These are phyloP conservation scores for Cerastis rubricosa DNA, from an alignment of 2,888 invertebrate genomes.

Conservation along the genomic window DNA sequence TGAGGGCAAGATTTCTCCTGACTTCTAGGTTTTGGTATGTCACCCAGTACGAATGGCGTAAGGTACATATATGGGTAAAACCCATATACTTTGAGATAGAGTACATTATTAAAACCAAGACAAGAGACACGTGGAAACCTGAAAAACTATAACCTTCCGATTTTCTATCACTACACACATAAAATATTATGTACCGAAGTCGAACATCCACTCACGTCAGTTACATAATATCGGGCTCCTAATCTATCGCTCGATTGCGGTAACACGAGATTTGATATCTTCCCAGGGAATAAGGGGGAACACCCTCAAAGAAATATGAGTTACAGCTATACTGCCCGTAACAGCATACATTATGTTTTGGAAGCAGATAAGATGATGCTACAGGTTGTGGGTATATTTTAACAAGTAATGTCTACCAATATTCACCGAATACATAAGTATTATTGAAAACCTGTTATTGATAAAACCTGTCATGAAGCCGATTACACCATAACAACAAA, in stretches of 20 bases:
- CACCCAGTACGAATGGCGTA: too few species aligned
- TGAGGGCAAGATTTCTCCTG: too few species aligned
- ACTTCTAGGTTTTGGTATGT: too few species aligned
- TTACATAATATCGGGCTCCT: constrained; percentile 10
- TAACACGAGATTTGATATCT: constrained; percentile 41
- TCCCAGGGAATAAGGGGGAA: constrained; percentile 11
- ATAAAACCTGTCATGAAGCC: too few species aligned
- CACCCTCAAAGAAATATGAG: constrained; percentile 25
- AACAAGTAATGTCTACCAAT: not conserved
- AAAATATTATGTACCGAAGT: constrained; percentile 8
- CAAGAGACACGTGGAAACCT: not conserved
- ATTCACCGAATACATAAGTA: not conserved
- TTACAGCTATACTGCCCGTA: constrained; percentile 10
- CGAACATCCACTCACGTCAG: constrained; percentile 21
- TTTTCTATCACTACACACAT: not conserved
- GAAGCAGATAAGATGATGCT: constrained; percentile 3
- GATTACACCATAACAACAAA: too few species aligned
- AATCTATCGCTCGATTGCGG: constrained; percentile 14
- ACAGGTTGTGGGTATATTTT: not conserved
- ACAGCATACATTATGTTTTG: constrained; percentile 4
- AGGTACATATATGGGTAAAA: too few species aligned
- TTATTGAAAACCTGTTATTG: not conserved
- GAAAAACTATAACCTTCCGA: not conserved
- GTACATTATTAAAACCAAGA: not conserved
- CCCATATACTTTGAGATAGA: too few species aligned